Percentiles rank a stretch among this genome's conserved stretches.
Evolutionary conservation across 2,888 invertebrate genomes (phyloP).

Genomic region (Sycophila texana): DNA sequence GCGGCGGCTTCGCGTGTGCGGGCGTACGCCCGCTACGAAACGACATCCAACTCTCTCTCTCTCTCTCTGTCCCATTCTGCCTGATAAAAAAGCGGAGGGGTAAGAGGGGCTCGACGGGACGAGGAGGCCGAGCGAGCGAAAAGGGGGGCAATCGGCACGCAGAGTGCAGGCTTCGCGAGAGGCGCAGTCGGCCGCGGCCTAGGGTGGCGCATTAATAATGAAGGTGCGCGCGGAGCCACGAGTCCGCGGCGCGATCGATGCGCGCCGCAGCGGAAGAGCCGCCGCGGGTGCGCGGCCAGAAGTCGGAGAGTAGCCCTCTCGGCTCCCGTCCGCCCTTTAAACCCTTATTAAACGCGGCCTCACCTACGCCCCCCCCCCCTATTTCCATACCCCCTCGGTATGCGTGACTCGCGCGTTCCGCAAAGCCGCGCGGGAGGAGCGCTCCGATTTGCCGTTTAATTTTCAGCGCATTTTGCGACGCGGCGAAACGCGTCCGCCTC

Average conservation of each 20-base stretch:
- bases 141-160: not conserved
- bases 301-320: not conserved
- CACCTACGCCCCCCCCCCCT: not conserved
- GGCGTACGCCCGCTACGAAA: no score
- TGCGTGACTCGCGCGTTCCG: not conserved
- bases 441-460: no score
- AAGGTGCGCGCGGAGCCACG: conserved; percentile 68
- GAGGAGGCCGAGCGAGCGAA: not conserved
- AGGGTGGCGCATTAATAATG: conserved; percentile 70
- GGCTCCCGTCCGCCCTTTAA: not conserved
- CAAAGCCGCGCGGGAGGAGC: no score
- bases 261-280: conserved; percentile 50
- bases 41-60: conserved; percentile 1
- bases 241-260: conserved; percentile 71
- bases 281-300: not conserved
- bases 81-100: not conserved
- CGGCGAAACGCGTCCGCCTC: no score
- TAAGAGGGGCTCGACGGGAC: not conserved
- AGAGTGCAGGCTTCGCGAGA: not conserved
- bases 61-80: not conserved
- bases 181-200: conserved; percentile 16
- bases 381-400: no score
- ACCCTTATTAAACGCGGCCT: not conserved
- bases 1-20: conserved; percentile 29
- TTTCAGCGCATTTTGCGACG: not conserved